A percentile compares a stretch with the other conserved stretches of the same genome.
These are phyloP conservation scores for Tethea ocularis DNA, from an alignment of 2,888 invertebrate genomes.

Conservation along the genomic window DNA sequence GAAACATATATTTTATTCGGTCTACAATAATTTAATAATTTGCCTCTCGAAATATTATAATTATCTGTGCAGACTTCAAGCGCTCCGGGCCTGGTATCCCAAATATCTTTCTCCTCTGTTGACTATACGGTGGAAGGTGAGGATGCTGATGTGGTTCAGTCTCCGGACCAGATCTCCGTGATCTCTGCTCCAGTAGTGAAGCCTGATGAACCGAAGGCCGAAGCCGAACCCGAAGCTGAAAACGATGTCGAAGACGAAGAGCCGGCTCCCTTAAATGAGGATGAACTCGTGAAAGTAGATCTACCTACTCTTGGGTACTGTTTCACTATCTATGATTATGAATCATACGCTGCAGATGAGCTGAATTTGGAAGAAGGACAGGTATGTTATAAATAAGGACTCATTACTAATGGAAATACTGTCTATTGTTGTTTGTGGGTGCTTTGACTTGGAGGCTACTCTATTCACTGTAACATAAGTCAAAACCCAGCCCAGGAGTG, in stretches of 20 bases:
- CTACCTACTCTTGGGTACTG: conserved; percentile 85
- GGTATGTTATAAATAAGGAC: conserved; percentile 58
- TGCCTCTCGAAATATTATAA: too few species aligned
- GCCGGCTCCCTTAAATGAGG: not conserved
- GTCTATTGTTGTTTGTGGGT: too few species aligned
- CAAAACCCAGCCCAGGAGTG: too few species aligned
- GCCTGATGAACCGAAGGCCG: conserved; percentile 57
- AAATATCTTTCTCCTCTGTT: conserved; percentile 96
- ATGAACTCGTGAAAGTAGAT: conserved; percentile 19
- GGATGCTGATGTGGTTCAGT: conserved; percentile 87
- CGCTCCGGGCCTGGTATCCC: conserved; percentile 87
- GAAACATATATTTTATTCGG: not conserved
- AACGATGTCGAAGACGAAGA: conserved; percentile 3
- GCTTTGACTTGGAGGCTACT: too few species aligned
- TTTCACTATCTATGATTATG: conserved; percentile 96
- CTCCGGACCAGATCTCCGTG: conserved; percentile 88
- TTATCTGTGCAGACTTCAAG: conserved; percentile 50
- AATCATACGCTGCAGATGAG: conserved; percentile 95
- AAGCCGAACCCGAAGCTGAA: conserved; percentile 24
- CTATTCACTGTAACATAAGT: too few species aligned
- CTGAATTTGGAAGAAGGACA: conserved; percentile 96
- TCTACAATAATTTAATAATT: too few species aligned
- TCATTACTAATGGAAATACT: too few species aligned
- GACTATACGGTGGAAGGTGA: conserved; percentile 96
- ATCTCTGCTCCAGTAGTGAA: conserved; percentile 84